phyloP scores from a whole-genome alignment of 2,888 invertebrate species.

The Hemicrepidius hirtus region DNA sequence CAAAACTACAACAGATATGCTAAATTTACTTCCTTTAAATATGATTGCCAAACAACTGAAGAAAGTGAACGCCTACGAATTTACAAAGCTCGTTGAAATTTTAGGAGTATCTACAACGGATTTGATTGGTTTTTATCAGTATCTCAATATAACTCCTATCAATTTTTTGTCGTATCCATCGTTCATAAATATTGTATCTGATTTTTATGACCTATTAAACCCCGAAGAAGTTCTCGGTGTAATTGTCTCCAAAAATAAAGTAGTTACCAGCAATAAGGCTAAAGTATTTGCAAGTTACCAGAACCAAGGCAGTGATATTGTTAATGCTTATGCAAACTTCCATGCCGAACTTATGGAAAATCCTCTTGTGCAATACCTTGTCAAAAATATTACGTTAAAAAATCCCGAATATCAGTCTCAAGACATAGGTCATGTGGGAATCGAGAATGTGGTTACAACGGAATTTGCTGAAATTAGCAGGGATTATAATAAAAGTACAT shows the following conservation, averaged over 20 bases:
- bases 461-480: neutral
- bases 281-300: slow-evolving; percentile 1
- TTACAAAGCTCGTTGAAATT: slow-evolving; percentile 29
- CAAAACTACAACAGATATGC: slow-evolving; percentile 37
- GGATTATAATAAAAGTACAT: slow-evolving; percentile 19
- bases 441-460: neutral
- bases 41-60: slow-evolving; percentile 12
- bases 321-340: slow-evolving; percentile 28
- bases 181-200: slow-evolving; percentile 36
- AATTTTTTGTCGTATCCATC: slow-evolving; percentile 39
- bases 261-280: slow-evolving; percentile 47
- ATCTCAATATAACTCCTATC: slow-evolving; percentile 38
- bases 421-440: slow-evolving; percentile 29
- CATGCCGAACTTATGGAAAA: slow-evolving; percentile 33
- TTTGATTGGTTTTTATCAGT: slow-evolving; percentile 35
- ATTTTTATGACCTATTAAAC: slow-evolving; percentile 43
- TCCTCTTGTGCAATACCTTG: slow-evolving; percentile 25
- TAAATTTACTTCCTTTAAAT: slow-evolving; percentile 42
- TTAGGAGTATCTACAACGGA: slow-evolving; percentile 30
- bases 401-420: slow-evolving; percentile 13
- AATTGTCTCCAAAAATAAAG: slow-evolving; percentile 31
- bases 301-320: slow-evolving; percentile 10
- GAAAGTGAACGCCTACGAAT: slow-evolving; percentile 11
- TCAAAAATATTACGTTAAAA: slow-evolving; percentile 16
- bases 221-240: slow-evolving; percentile 43